phyloP scores from a whole-genome alignment of 2,113 vertebrate species.

The Motacilla alba region DNA sequence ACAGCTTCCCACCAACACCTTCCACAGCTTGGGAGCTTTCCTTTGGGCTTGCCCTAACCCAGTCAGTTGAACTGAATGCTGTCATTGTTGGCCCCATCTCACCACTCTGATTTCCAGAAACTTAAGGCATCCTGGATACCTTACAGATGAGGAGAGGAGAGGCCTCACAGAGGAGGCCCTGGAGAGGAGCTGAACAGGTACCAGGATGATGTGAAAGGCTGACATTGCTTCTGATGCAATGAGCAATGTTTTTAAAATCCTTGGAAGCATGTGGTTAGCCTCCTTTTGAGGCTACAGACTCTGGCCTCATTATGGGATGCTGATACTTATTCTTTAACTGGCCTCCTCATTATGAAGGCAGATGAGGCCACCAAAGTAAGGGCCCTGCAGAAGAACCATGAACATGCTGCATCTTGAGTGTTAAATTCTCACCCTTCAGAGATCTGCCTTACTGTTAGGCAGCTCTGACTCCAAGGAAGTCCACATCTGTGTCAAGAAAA shows the following conservation, averaged over 20 bases:
- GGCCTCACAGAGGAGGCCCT: not conserved
- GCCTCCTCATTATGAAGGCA: not conserved
- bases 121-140: not conserved
- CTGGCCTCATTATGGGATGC: not conserved
- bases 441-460: not conserved
- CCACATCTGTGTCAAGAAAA: not conserved
- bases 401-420: not conserved
- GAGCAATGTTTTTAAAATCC: not conserved
- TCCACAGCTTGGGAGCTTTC: not conserved
- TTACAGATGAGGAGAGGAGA: too few species aligned
- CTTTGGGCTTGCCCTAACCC: not conserved
- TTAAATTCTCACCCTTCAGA: not conserved
- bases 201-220: not conserved
- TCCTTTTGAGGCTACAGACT: not conserved
- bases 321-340: not conserved
- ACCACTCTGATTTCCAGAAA: not conserved
- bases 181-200: not conserved
- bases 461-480: not conserved
- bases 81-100: not conserved
- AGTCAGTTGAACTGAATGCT: rapidly evolving
- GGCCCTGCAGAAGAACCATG: not conserved
- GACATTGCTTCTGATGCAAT: not conserved
- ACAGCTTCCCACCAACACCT: not conserved
- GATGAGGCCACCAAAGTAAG: not conserved
- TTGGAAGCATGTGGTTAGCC: not conserved